Evolutionary conservation across 1,140 invertebrate genomes (phyloP).

Genomic region (Camponotus floridanus): DNA sequence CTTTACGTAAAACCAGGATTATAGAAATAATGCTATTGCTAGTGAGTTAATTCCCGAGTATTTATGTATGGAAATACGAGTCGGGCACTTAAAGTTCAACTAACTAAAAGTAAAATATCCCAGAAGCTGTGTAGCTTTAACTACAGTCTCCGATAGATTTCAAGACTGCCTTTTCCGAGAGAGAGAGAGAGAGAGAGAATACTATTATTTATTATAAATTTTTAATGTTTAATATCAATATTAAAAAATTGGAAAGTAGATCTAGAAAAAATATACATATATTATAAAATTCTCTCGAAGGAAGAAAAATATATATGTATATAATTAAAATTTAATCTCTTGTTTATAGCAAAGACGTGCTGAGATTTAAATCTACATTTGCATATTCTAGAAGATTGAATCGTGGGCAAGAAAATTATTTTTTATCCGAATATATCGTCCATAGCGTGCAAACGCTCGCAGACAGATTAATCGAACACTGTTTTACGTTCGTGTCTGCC

Average conservation of each 20-base stretch:
- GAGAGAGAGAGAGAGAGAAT: background rate
- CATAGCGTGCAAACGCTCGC: background rate
- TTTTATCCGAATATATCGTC: background rate
- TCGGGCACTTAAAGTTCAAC: background rate
- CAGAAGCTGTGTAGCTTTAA: background rate
- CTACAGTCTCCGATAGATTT: background rate
- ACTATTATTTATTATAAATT: background rate
- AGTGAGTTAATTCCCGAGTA: background rate
- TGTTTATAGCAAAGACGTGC: too few relatives aligned
- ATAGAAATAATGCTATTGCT: background rate
- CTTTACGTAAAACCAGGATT: background rate
- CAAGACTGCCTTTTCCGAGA: background rate
- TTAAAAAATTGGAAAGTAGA: background rate
- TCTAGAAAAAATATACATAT: background rate
- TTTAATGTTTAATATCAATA: background rate
- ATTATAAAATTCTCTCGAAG: too few relatives aligned
- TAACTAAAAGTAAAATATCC: background rate
- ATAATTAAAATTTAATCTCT: background rate
- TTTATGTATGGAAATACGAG: background rate
- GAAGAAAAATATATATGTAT: background rate
- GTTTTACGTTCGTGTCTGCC: conserved; percentile 36
- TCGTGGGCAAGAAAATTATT: background rate
- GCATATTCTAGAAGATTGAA: background rate
- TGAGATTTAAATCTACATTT: background rate
- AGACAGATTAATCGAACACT: conserved; percentile 40